Evolutionary conservation across 2,888 invertebrate genomes (phyloP).

Genomic region (Vesta saturnalis): DNA sequence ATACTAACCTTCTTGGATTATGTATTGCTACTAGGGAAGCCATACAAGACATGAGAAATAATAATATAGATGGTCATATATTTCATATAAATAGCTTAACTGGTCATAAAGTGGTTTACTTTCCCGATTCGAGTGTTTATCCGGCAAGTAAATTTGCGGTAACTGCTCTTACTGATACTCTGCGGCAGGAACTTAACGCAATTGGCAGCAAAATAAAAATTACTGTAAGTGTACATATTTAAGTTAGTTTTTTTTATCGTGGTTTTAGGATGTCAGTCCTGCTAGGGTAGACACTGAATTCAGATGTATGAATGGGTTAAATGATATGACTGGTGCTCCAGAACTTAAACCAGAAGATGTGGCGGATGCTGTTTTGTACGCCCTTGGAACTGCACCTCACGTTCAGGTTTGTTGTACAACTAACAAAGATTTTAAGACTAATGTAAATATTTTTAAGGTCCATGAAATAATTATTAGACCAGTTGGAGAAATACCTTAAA

Average conservation of each 20-base stretch:
- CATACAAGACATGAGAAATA: conserved; percentile 2
- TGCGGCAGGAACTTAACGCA: conserved; percentile 61
- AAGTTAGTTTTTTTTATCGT: not conserved
- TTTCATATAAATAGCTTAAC: conserved; percentile 35
- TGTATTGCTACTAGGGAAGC: conserved; percentile 25
- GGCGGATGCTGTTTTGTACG: conserved; percentile 46
- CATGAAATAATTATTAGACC: conserved; percentile 26
- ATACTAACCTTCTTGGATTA: conserved; percentile 27
- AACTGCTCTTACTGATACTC: conserved; percentile 61
- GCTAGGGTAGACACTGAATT: conserved; percentile 46
- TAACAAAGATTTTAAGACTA: not conserved
- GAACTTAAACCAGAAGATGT: conserved; percentile 42
- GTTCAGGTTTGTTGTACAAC: conserved; percentile 43
- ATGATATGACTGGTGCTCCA: not conserved
- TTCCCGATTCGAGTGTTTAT: conserved; percentile 58
- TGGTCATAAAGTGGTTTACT: conserved; percentile 50
- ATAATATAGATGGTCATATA: conserved; percentile 26
- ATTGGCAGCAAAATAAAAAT: no score
- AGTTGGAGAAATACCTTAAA: not conserved
- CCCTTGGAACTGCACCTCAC: conserved; percentile 47
- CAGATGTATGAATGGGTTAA: not conserved
- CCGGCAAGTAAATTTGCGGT: conserved; percentile 63
- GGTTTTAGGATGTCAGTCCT: conserved; percentile 49
- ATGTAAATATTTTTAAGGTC: conserved; percentile 15
- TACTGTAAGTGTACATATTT: no score